phyloP scores from a whole-genome alignment of 2,888 invertebrate genomes.

The Junonia oenone region DNA sequence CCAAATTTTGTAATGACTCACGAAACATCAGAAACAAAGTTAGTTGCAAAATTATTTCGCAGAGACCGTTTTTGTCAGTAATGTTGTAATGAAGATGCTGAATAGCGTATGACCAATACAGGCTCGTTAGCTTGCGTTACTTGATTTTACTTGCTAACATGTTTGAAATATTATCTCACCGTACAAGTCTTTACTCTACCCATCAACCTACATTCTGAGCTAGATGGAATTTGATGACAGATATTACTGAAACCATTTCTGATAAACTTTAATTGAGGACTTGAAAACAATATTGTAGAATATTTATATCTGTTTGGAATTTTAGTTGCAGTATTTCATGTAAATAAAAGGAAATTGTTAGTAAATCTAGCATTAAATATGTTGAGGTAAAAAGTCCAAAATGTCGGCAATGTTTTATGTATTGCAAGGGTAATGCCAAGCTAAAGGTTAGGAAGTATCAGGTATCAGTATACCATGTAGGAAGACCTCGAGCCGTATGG shows the following conservation, averaged over 20 bases:
- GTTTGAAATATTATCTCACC: constrained; percentile 24
- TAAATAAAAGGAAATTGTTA: neutral
- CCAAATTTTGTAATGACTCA: constrained; percentile 27
- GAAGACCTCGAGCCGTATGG: neutral
- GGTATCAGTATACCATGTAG: neutral
- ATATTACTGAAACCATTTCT: neutral
- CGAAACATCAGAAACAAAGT: constrained; percentile 25
- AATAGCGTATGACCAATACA: neutral
- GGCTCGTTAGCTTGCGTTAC: constrained; percentile 6
- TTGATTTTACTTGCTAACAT: constrained; percentile 21
- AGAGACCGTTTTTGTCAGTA: constrained; percentile 16
- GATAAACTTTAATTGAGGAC: no score
- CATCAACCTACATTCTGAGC: constrained; percentile 27
- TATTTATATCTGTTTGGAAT: no score
- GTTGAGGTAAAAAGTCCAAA: neutral
- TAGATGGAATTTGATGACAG: constrained; percentile 2
- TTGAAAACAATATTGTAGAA: no score
- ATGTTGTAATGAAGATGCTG: constrained; percentile 25
- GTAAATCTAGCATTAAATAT: neutral
- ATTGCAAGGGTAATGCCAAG: neutral
- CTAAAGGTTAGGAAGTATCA: neutral
- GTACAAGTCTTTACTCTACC: constrained; percentile 23
- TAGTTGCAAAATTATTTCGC: constrained; percentile 24
- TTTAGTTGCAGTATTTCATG: no score
- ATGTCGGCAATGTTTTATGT: neutral